Base-by-base conservation (phyloP, 2,888 invertebrate species). In the Leptopterna dolabrata region DNA sequence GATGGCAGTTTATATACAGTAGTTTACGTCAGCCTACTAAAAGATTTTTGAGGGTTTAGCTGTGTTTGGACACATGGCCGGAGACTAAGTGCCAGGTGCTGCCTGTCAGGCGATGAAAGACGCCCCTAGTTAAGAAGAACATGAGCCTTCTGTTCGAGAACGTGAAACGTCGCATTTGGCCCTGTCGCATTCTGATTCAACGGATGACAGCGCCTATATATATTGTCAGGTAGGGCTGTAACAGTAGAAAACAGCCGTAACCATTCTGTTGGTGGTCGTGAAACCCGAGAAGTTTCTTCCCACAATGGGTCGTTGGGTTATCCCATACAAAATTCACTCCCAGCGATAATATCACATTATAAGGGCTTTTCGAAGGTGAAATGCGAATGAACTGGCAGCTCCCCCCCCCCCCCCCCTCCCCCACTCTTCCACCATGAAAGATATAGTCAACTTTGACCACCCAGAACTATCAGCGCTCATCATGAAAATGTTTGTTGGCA, bases 151-250 rank as follows among this genome's bases (percentile, higher is more conserved):
- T 76, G 73, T 76, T 30, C 41, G 73, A 41, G 73, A 76, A 41
- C 41, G 73, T 76, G 73, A 76, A 76, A 76, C 36, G 30, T 76
- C 41, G 36, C 73, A 76, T 76, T 76, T 76, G 73, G 73, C 7
- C 73, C 41, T 41, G 41, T 76, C 73, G 73, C 36, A 19, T 36
- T 76, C 41, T 41, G 41, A 76, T 76, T 76, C 36, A 76, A 76
- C 73, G 73, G 73, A 41, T 76, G 73, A 36, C 73, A 76, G 73
- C 73, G n/a, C 36, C 41, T 76, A 41, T 76, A 76, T 36, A 30
- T 63, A 63, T 63, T 63, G 63, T 19, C 63, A 63, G 63, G 63
- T 63, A 63, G 63, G 24, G 63, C 27, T 63, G 63, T 63, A 63
- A 63, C 63, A 63, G 63, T 63, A 63, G 63, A 24, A 63, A 63